phyloP scores from a whole-genome alignment of 2,797 vertebrate species.

The Balearica regulorum region DNA sequence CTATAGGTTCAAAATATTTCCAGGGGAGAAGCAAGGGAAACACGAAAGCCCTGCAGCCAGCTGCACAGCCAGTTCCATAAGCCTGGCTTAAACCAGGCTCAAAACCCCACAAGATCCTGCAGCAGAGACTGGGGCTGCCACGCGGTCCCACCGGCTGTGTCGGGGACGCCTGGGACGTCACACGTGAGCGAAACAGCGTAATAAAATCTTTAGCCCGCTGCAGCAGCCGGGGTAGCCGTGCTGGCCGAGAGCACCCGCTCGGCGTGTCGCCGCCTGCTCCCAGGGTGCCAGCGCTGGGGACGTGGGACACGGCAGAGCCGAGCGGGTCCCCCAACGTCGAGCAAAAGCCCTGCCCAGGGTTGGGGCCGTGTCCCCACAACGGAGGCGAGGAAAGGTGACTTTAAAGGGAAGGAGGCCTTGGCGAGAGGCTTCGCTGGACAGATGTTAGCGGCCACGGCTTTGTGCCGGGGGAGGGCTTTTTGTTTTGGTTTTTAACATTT shows the following conservation, averaged over 20 bases:
- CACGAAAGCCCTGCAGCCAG: not conserved
- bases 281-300: fast-evolving
- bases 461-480: not conserved
- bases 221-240: not conserved
- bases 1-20: not conserved
- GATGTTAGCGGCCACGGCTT: conserved; percentile 20
- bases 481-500: conserved; percentile 15
- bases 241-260: not conserved
- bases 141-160: fast-evolving
- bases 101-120: not conserved
- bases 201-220: not conserved
- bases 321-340: not conserved
- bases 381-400: not conserved
- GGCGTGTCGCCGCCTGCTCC: not conserved
- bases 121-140: not conserved
- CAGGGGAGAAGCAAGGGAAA: not conserved
- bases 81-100: not conserved
- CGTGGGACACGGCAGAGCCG: fast-evolving
- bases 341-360: not conserved
- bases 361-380: fast-evolving
- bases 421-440: not conserved
- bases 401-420: not conserved
- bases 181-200: fast-evolving
- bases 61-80: not conserved
- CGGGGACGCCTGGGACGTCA: not conserved